A percentile compares a stretch with the other conserved stretches of the same genome.
Evolutionary conservation across 2,888 invertebrate species (phyloP).

Genomic region (Stomorhina lunata): DNA sequence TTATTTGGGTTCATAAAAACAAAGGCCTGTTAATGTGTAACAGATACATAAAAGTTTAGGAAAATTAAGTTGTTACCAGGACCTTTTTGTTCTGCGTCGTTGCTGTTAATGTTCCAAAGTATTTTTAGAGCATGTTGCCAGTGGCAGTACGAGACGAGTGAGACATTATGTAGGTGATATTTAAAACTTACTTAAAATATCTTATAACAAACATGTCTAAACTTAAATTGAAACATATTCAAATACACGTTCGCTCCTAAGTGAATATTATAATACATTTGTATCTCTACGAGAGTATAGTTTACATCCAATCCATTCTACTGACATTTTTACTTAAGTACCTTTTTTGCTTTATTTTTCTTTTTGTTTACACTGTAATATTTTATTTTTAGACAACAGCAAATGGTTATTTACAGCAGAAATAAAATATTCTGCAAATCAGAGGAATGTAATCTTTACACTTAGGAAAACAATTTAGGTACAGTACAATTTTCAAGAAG

Average conservation of each 20-base stretch:
- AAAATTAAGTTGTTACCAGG: constrained; percentile 66
- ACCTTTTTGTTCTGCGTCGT: constrained; percentile 23
- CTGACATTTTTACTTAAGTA: constrained; percentile 17
- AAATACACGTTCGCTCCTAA: not conserved
- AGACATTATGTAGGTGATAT: constrained; percentile 62
- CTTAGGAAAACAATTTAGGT: not conserved
- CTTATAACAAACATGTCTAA: constrained; percentile 60
- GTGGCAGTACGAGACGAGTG: too few relatives aligned
- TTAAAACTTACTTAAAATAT: constrained; percentile 64
- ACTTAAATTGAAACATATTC: constrained; percentile 22
- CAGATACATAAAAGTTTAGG: constrained; percentile 22
- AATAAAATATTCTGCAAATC: constrained; percentile 11
- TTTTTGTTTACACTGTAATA: constrained; percentile 17
- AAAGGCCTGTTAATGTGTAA: not conserved
- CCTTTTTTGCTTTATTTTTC: not conserved
- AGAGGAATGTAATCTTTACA: constrained; percentile 43
- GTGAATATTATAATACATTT: too few relatives aligned
- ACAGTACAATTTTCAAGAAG: not conserved
- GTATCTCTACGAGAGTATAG: too few relatives aligned
- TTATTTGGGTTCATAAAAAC: not conserved
- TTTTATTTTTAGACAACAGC: constrained; percentile 29
- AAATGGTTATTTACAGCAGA: constrained; percentile 55
- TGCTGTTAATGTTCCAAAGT: constrained; percentile 8
- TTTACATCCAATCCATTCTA: constrained; percentile 13
- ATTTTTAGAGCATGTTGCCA: constrained; percentile 39